Evolutionary conservation across 2,113 vertebrate genomes (phyloP), one percentile per base, ranked within the genome.

Genomic region (Hystrix cristata): DNA sequence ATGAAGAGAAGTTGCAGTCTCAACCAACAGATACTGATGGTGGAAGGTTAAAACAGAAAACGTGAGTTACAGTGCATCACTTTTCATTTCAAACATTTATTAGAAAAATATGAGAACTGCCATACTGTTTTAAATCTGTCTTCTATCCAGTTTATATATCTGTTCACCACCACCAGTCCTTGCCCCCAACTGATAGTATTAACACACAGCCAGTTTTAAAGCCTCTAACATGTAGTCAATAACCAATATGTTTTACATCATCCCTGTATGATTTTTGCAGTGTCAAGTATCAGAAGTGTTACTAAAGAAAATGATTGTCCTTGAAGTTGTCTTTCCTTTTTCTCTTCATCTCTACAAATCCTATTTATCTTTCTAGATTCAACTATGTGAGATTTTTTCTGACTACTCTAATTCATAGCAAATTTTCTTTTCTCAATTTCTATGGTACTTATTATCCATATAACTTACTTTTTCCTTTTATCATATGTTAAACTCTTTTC

Each of bases 41-140:
- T 97, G 99, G 99, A 82, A 99, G 99, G 97, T 98, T 99, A 94
- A 99, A 99, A 96, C 99, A 99, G 98, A 99, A 99, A 99, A 99
- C 99, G 99, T 99, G 98, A 99, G 98, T 96, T 92, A 69, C 1
- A 57, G 0, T 84, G 91, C 84, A 74, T 27, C 12, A 74, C 31
- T 74, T 51, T 79, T 90, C 64, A 82, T 97, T 85, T 92, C 27
- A 94, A 65, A 25, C 14, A 46, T 96, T 92, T 76, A 34, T 89
- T 65, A 38, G 31, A 94, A 93, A 87, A 88, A 78, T 91, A 48
- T 57, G 29, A 43, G 51, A 83, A 94, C 53, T 81, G 5, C 38
- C 57, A 31, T 67, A 43, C 27, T 79, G 6, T 95, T 87, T 92
- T 87, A 95, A 78, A 82, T 96, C 23, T 87, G 0, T 80, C 21